Conservation (phyloP, 2,888 invertebrate genomes). For the Malthinus flaveolus region DNA sequence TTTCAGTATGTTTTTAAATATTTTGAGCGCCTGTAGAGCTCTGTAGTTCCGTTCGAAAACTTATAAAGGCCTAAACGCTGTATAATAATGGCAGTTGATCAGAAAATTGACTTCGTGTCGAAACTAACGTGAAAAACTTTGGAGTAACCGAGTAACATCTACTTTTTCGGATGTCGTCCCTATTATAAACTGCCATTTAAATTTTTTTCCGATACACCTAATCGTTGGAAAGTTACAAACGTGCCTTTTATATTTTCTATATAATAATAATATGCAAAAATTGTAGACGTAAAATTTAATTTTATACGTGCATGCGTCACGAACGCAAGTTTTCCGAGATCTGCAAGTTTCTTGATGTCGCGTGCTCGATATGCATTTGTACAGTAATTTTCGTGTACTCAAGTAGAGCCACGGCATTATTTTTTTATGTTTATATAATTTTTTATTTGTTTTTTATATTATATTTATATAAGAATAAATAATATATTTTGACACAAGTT, state of each 20-base stretch:
- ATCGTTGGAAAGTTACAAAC: too few relatives aligned
- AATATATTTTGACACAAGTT: background rate
- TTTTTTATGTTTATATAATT: conserved; percentile 2
- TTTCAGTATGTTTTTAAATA: too few relatives aligned
- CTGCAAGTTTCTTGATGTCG: conserved; percentile 36
- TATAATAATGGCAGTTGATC: too few relatives aligned
- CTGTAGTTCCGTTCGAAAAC: too few relatives aligned
- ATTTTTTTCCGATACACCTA: too few relatives aligned
- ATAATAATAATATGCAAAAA: conserved; percentile 40
- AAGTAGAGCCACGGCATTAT: conserved; percentile 8
- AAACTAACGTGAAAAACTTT: too few relatives aligned
- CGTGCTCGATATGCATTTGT: conserved; percentile 35
- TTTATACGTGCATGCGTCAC: conserved; percentile 36
- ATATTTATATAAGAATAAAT: background rate
- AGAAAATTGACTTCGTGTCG: too few relatives aligned
- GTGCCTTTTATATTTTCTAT: conserved; percentile 6
- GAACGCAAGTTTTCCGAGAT: conserved; percentile 32
- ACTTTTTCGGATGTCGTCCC: background rate
- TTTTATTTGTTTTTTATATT: background rate
- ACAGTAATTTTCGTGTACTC: conserved; percentile 19
- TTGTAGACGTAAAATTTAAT: conserved; percentile 36
- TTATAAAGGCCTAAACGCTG: too few relatives aligned
- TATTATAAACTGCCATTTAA: too few relatives aligned
- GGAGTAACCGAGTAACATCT: conserved; percentile 1
- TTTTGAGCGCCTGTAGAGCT: too few relatives aligned